Conservation (phyloP, 2,888 invertebrate species). For the Alviniconcha strummeri region DNA sequence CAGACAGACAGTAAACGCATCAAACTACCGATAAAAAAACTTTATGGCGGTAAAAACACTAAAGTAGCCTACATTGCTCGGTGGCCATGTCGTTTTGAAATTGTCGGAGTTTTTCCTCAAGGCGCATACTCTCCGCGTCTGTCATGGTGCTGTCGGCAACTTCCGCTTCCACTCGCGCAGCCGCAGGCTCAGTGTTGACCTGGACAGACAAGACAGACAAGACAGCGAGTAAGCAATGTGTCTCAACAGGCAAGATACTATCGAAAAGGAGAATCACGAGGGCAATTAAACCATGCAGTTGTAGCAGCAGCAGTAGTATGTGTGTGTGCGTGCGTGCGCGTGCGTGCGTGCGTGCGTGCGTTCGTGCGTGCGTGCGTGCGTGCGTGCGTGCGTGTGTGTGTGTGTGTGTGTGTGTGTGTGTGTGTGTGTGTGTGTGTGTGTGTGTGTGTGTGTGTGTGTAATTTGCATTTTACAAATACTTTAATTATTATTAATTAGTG, state of each 20-base stretch:
- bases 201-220: background rate
- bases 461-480: no score
- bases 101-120: conserved; percentile 41
- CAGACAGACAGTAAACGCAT: background rate
- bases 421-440: background rate
- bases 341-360: background rate
- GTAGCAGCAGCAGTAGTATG: background rate
- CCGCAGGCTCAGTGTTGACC: background rate
- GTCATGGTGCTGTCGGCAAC: conserved; percentile 29
- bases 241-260: background rate
- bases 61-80: background rate
- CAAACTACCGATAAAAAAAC: no score
- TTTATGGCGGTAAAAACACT: no score
- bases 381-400: background rate
- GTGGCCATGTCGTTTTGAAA: conserved; percentile 38
- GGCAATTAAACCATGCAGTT: background rate
- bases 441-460: background rate
- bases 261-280: background rate
- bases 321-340: background rate
- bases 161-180: conserved; percentile 8
- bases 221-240: background rate
- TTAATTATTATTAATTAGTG: no score
- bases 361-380: background rate
- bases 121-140: conserved; percentile 29
- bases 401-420: background rate